These are phyloP conservation scores for Baryphthengus martii DNA, from an alignment of 2,113 vertebrate genomes.

Conservation along the genomic window DNA sequence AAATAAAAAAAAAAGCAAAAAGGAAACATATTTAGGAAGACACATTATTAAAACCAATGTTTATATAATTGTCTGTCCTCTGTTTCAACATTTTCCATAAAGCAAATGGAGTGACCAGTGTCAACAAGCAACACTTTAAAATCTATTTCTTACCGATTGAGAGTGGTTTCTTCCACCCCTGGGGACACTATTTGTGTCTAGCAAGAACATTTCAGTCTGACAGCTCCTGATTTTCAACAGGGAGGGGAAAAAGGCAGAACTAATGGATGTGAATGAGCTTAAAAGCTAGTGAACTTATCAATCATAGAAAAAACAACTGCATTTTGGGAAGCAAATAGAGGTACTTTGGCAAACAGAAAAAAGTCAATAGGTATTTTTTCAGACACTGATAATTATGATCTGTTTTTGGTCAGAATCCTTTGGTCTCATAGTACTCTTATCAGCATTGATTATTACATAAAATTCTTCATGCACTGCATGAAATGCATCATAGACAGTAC, in stretches of 20 bases:
- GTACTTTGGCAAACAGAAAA: conserved; percentile 47
- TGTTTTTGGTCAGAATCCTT: conserved; percentile 1
- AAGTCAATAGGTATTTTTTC: conserved; percentile 48
- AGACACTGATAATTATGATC: conserved; percentile 43
- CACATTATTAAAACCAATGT: not conserved
- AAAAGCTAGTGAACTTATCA: conserved; percentile 75
- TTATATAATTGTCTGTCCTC: not conserved
- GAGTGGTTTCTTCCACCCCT: conserved; percentile 45
- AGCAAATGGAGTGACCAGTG: conserved; percentile 39
- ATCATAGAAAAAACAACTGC: conserved; percentile 65
- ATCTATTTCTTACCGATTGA: conserved; percentile 49
- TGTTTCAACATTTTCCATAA: not conserved
- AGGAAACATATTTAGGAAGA: not conserved
- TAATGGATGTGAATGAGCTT: conserved; percentile 75
- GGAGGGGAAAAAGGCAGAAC: conserved; percentile 60
- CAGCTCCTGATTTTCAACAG: conserved; percentile 75
- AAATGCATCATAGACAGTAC: not conserved
- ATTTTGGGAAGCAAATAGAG: conserved; percentile 60
- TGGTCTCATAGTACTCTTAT: not conserved
- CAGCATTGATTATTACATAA: conserved; percentile 30
- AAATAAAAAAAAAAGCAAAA: not conserved
- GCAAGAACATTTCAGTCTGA: conserved; percentile 69
- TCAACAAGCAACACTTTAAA: conserved; percentile 59
- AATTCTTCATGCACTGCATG: not conserved
- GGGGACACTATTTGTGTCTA: conserved; percentile 69